These are phyloP conservation scores for Saguinus imperator DNA, from an alignment of 2,113 vertebrate species.

Conservation along the genomic window DNA sequence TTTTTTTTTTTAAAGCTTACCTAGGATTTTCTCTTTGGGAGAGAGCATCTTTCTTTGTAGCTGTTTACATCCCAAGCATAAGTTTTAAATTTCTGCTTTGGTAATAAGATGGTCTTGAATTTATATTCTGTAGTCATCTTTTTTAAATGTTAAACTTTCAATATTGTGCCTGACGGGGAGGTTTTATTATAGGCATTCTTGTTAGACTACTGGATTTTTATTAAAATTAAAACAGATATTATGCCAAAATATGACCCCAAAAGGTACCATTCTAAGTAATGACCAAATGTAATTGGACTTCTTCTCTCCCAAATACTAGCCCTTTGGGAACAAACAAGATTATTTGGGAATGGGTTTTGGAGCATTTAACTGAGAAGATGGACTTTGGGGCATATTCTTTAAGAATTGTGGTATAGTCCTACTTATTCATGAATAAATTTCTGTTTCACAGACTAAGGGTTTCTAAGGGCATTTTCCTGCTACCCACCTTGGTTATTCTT, in stretches of 20 bases:
- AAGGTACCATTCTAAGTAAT: neutral
- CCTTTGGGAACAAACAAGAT: neutral
- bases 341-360: neutral
- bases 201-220: constrained; percentile 29
- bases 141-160: neutral
- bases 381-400: constrained; percentile 37
- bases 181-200: constrained; percentile 26
- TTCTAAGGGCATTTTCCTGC: neutral
- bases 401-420: neutral
- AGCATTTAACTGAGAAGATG: constrained; percentile 9
- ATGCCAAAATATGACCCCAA: neutral
- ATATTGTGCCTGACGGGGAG: neutral
- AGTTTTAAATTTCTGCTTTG: constrained; percentile 41
- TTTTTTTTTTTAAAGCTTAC: neutral
- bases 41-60: neutral
- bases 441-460: neutral
- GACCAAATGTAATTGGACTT: neutral
- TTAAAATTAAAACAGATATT: constrained; percentile 9
- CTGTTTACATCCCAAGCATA: constrained; percentile 12
- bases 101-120: constrained; percentile 37
- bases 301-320: neutral
- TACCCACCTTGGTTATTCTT: neutral
- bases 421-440: neutral
- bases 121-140: constrained; percentile 10
- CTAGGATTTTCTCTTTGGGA: neutral